phyloP scores from a whole-genome alignment of 2,113 vertebrate genomes.

The Deroptyus accipitrinus region DNA sequence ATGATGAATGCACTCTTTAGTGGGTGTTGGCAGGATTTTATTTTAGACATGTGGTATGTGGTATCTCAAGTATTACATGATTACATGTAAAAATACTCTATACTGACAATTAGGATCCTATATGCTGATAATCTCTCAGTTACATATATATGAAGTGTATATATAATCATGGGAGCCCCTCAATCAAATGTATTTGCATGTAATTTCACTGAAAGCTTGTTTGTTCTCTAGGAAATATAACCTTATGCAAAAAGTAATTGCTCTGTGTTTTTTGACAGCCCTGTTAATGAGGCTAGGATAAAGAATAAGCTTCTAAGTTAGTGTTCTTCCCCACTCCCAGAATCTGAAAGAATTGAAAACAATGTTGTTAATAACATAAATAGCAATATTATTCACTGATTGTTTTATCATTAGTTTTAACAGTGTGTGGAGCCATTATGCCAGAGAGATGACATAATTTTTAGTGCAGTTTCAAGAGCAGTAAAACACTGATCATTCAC shows the following conservation, averaged over 20 bases:
- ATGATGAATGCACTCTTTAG: neutral
- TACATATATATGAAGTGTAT: too few relatives aligned
- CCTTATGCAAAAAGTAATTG: neutral
- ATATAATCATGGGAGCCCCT: neutral
- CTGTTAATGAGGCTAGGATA: neutral
- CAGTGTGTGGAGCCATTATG: neutral
- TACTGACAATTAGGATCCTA: neutral
- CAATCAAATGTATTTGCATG: neutral
- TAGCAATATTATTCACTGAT: neutral
- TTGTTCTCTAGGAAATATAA: neutral
- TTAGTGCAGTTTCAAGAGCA: neutral
- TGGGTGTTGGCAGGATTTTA: neutral
- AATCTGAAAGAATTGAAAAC: neutral
- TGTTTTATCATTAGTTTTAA: neutral
- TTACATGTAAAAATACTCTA: neutral
- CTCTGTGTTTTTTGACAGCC: neutral
- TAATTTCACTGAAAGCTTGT: neutral
- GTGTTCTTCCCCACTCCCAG: neutral
- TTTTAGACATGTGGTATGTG: neutral
- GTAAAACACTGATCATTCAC: neutral
- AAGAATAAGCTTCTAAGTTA: neutral
- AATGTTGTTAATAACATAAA: neutral
- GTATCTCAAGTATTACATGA: neutral
- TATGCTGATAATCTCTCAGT: neutral
- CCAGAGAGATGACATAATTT: neutral